Conservation (phyloP, 2,888 invertebrate species). For the Digitonthophagus gazella region DNA sequence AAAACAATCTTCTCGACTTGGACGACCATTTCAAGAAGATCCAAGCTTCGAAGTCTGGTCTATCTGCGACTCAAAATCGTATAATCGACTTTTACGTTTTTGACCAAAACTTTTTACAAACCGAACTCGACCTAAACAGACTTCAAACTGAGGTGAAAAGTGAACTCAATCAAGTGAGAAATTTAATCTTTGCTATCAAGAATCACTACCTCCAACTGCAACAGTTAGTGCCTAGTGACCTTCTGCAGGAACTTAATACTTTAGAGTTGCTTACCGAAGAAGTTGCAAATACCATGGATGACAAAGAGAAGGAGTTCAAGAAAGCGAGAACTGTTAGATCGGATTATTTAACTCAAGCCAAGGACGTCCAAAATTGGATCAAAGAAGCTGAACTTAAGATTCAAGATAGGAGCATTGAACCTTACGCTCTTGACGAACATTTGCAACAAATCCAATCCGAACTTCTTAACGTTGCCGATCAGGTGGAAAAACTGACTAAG, state of each 20-base stretch:
- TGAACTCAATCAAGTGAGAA: constrained; percentile 58
- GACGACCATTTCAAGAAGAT: constrained; percentile 70
- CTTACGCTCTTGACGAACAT: constrained; percentile 73
- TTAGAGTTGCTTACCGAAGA: constrained; percentile 81
- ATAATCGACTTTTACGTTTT: constrained; percentile 74
- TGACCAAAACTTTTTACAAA: constrained; percentile 67
- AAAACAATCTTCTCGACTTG: constrained; percentile 74
- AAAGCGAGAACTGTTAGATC: constrained; percentile 78
- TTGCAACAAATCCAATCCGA: constrained; percentile 76
- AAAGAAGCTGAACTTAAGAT: constrained; percentile 79
- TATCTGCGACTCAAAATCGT: constrained; percentile 66
- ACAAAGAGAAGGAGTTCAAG: constrained; percentile 83
- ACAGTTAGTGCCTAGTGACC: constrained; percentile 70
- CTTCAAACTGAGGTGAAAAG: constrained; percentile 60
- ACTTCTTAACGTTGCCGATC: constrained; percentile 68
- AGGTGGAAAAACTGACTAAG: constrained; percentile 72
- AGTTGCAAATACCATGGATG: constrained; percentile 77
- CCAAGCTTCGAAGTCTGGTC: constrained; percentile 64
- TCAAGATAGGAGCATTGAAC: constrained; percentile 76
- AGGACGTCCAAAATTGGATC: constrained; percentile 80
- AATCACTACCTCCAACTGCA: constrained; percentile 62
- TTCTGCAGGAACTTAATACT: constrained; percentile 75
- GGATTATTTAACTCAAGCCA: constrained; percentile 77
- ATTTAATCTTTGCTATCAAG: constrained; percentile 60
- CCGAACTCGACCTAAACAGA: constrained; percentile 60